Percentiles rank a stretch among this genome's conserved stretches.
phyloP scores from a whole-genome alignment of 2,113 vertebrate species.

The Mola mola region DNA sequence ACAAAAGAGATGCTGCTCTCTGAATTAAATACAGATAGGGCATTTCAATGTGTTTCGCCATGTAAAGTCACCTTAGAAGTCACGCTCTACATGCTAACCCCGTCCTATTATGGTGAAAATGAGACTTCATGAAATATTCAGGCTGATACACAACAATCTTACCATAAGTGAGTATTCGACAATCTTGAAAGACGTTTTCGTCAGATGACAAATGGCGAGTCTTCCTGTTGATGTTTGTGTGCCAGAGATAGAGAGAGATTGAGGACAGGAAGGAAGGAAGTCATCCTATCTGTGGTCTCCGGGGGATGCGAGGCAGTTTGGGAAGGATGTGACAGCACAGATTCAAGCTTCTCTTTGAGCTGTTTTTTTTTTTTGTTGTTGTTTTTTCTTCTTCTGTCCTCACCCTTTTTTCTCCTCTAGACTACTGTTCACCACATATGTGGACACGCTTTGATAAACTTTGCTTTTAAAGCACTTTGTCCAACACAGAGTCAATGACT shows the following conservation, averaged over 20 bases:
- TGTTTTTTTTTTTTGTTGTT: neutral
- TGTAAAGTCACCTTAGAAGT: slow-evolving; percentile 7
- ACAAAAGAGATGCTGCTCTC: neutral
- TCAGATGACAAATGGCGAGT: slow-evolving; percentile 9
- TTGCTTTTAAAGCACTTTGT: slow-evolving; percentile 50
- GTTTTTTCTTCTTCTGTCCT: neutral
- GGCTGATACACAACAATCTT: neutral
- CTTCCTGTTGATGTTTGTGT: neutral
- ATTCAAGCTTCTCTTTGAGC: slow-evolving; percentile 16
- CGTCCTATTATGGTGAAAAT: slow-evolving; percentile 13
- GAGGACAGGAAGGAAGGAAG: slow-evolving; percentile 14
- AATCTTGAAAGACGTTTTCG: slow-evolving; percentile 5
- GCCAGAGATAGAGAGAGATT: too few species aligned
- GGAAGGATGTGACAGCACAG: slow-evolving; percentile 32
- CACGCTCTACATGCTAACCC: neutral
- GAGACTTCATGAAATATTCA: slow-evolving; percentile 24
- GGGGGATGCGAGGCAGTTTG: slow-evolving; percentile 29
- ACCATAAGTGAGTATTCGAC: neutral
- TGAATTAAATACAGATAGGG: neutral
- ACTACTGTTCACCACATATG: neutral
- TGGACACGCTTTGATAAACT: slow-evolving; percentile 43
- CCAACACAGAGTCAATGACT: slow-evolving; percentile 17
- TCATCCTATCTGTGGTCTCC: slow-evolving; percentile 25
- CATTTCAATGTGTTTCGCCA: slow-evolving; percentile 9
- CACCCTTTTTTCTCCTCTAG: slow-evolving; percentile 1